Evolutionary conservation across 2,888 invertebrate species (phyloP), one percentile per base, ranked within the genome.

Genomic region (Dasysyrphus tricinctus): DNA sequence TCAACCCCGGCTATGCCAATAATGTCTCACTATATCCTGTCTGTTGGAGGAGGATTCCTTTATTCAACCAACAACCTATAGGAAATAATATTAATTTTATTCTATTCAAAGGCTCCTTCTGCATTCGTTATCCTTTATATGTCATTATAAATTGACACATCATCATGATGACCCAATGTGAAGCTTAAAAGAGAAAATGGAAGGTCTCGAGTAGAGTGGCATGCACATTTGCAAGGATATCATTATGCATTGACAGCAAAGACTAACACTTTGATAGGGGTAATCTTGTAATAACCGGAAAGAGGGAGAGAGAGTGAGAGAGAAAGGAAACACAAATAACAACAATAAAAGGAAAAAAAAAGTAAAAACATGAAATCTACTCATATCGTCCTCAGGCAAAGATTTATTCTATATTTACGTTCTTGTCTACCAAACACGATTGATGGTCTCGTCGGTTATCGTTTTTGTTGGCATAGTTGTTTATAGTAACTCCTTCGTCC

Each of bases 331-430:
- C 5, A 32, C 44, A 69, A 37, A 51, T 0, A 24, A 24, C 12
- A 12, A 19, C 2, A 12, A n/a, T n/a, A n/a, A n/a, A n/a, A n/a
- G n/a, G n/a, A 19, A 12, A 34, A 59, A 59, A 7, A 4, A 24
- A 24, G 8, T 12, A 42, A 39, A 56, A 19, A 75, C 80, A 80
- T 73, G 73, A 80, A 70, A 74, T 42, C 63, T 65, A 47, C 73
- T 69, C 76, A 75, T 76, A 75, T 44, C 34, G 12, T 34, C 9
- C 39, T 44, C 24, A 61, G 44, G 61, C 63, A 49, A 81, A 85
- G 85, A 85, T 85, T 85, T 81, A 85, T 85, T 85, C 77, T 81
- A 81, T 85, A 81, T 85, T 85, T 85, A 81, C 81, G 70, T 78
- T 81, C 77, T 70, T 81, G 81, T 81, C 85, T 78, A 65, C 74